phyloP scores from a whole-genome alignment of 2,797 vertebrate genomes.

The Buceros bicornis region DNA sequence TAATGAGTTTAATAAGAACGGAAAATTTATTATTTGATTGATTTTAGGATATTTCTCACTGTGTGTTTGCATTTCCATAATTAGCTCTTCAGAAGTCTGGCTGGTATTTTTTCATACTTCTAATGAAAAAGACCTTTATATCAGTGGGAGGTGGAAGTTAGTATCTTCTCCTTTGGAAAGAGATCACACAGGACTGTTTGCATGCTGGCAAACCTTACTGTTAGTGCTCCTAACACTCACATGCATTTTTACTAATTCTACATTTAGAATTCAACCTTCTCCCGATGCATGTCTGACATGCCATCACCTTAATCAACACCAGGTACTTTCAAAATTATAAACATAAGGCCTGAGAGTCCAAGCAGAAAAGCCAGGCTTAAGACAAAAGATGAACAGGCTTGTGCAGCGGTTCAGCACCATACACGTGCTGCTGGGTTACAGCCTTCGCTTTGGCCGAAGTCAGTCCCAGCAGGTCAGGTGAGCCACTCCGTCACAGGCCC shows the following conservation, averaged over 20 bases:
- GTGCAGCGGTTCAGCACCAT: not conserved
- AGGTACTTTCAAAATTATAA: not conserved
- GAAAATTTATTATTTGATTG: not conserved
- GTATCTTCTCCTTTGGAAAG: not conserved
- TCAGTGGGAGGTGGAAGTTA: not conserved
- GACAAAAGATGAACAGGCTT: accelerated
- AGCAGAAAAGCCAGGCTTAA: not conserved
- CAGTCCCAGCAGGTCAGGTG: not conserved
- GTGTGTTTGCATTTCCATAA: not conserved
- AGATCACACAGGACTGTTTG: not conserved
- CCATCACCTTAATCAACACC: not conserved
- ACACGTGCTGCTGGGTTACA: accelerated
- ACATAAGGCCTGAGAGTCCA: accelerated
- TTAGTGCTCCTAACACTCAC: not conserved
- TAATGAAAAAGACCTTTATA: not conserved
- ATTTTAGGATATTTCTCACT: not conserved
- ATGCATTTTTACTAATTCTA: not conserved
- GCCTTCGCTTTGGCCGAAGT: not conserved
- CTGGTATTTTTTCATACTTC: not conserved
- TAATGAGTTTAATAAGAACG: not conserved
- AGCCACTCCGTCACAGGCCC: not conserved
- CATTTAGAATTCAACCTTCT: not conserved
- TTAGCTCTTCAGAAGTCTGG: not conserved
- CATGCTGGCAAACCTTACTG: not conserved
- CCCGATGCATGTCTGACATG: not conserved